Percentiles rank a stretch among this genome's conserved stretches.
These are phyloP conservation scores for Osmerus eperlanus DNA, from an alignment of 2,113 vertebrate species.

Conservation along the genomic window DNA sequence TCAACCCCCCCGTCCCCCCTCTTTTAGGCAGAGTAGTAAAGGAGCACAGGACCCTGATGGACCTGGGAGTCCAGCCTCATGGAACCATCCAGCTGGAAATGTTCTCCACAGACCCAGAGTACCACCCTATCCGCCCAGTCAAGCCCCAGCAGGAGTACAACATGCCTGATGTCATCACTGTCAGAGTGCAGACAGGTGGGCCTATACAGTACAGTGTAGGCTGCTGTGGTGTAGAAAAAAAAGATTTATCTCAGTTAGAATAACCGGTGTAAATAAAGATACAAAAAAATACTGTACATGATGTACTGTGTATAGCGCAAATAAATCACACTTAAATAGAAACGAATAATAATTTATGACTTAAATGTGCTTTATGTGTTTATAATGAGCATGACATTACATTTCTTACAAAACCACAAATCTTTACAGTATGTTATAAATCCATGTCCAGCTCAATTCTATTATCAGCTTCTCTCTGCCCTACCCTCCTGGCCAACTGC, in stretches of 20 bases:
- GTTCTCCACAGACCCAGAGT: slow-evolving; percentile 56
- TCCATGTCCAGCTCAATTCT: not conserved
- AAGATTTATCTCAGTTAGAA: no score
- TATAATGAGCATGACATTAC: no score
- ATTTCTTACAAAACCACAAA: no score
- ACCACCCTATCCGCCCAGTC: slow-evolving; percentile 62
- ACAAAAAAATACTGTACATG: no score
- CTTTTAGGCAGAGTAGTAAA: slow-evolving; percentile 61
- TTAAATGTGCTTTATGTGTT: no score
- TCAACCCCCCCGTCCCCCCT: no score
- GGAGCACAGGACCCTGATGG: slow-evolving; percentile 66
- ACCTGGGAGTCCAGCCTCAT: slow-evolving; percentile 66
- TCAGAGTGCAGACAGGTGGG: slow-evolving; percentile 74
- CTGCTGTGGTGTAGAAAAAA: no score
- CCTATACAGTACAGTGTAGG: not conserved
- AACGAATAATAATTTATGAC: no score
- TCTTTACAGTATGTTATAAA: not conserved
- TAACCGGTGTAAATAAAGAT: no score
- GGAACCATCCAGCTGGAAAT: slow-evolving; percentile 74
- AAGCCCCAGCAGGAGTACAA: slow-evolving; percentile 55
- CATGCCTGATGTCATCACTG: slow-evolving; percentile 80
- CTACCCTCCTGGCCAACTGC: not conserved
- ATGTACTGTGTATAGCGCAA: not conserved
- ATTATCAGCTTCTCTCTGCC: not conserved
- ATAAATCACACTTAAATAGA: not conserved